Evolutionary conservation across 2,888 invertebrate species (phyloP).

Genomic region (Patella ulyssiponensis): DNA sequence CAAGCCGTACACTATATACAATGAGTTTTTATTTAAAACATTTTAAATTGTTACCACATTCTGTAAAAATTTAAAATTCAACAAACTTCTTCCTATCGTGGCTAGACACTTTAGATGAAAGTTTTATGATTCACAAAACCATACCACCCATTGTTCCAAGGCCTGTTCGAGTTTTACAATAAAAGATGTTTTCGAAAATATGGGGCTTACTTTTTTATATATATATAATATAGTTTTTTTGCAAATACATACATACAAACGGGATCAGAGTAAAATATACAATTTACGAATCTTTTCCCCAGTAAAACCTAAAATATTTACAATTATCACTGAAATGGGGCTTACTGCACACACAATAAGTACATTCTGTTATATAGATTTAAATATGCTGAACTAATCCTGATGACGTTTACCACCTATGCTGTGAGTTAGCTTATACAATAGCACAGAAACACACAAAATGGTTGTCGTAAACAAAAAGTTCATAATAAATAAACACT

Average conservation of each 20-base stretch:
- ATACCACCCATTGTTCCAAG: neutral
- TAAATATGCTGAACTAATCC: too few species aligned
- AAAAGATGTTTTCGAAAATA: too few species aligned
- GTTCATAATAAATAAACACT: conserved; percentile 1
- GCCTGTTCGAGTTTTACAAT: neutral
- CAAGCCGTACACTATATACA: neutral
- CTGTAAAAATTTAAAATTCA: conserved; percentile 7
- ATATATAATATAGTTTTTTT: too few species aligned
- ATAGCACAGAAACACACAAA: neutral
- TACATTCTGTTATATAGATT: too few species aligned
- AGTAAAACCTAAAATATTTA: too few species aligned
- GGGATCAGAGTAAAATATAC: too few species aligned
- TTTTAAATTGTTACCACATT: conserved; percentile 5
- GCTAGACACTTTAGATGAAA: conserved; percentile 3
- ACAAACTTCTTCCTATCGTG: conserved; percentile 1
- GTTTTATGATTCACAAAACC: neutral
- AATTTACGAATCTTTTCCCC: too few species aligned
- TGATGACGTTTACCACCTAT: too few species aligned
- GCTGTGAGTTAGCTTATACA: neutral
- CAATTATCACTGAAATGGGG: too few species aligned
- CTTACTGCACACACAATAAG: too few species aligned
- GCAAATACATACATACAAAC: too few species aligned
- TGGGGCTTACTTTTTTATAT: too few species aligned
- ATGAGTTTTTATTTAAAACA: conserved; percentile 8
- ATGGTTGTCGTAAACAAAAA: conserved; percentile 2